Conservation (phyloP, 2,797 vertebrate species). For the Tachyglossus aculeatus region DNA sequence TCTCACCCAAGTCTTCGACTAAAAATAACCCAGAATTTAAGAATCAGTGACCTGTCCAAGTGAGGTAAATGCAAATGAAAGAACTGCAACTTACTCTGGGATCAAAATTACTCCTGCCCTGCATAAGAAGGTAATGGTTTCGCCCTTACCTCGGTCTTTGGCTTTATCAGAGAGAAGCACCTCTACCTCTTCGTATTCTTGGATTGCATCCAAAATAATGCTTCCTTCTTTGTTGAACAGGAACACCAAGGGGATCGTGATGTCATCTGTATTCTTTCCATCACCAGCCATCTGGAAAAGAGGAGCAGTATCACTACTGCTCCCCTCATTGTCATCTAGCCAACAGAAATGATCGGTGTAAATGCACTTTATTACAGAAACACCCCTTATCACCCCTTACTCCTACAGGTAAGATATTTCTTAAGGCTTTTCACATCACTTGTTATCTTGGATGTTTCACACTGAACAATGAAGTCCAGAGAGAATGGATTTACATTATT, state of each 20-base stretch:
- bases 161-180: slow-evolving; percentile 97
- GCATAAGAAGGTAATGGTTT: neutral
- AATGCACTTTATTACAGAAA: neutral
- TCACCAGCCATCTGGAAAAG: slow-evolving; percentile 99
- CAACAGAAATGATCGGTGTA: slow-evolving; percentile 12
- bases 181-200: slow-evolving; percentile 91
- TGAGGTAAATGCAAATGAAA: neutral
- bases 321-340: slow-evolving; percentile 96
- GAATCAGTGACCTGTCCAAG: too few species aligned
- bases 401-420: too few species aligned
- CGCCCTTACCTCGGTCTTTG: slow-evolving; percentile 89
- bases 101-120: neutral
- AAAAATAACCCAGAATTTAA: too few species aligned
- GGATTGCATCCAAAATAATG: slow-evolving; percentile 91
- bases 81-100: neutral
- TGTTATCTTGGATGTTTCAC: too few species aligned
- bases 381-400: too few species aligned
- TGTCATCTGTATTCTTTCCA: slow-evolving; percentile 92
- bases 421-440: too few species aligned
- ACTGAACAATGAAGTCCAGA: too few species aligned
- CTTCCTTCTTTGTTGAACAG: slow-evolving; percentile 97
- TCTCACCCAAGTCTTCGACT: too few species aligned
- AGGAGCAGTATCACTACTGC: slow-evolving; percentile 97
- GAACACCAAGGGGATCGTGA: slow-evolving; percentile 94
- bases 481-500: too few species aligned